Conservation (phyloP, 2,113 vertebrate species). For the Panurus biarmicus region DNA sequence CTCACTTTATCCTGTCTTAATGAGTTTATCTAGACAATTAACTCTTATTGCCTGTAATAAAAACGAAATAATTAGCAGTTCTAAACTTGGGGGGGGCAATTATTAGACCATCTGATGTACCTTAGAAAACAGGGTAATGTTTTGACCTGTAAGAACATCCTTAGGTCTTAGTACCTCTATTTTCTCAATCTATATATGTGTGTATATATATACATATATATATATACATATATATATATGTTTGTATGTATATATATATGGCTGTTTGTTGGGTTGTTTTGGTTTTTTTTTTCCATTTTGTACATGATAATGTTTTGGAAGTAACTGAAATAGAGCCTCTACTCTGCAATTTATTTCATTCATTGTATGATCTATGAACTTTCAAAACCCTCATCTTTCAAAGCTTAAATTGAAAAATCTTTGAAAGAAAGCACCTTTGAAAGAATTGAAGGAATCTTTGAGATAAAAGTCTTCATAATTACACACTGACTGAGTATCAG, state of each 20-base stretch:
- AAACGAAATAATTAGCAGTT: neutral
- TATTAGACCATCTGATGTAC: neutral
- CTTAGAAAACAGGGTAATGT: neutral
- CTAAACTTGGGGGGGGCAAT: accelerated
- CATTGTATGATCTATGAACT: neutral
- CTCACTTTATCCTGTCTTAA: neutral
- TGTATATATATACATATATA: too few relatives aligned
- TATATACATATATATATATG: too few relatives aligned
- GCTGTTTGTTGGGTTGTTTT: neutral
- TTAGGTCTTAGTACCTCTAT: neutral
- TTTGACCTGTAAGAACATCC: neutral
- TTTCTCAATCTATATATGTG: neutral
- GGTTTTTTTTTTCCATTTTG: neutral
- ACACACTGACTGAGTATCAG: neutral
- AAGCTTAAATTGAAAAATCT: neutral
- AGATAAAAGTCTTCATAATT: neutral
- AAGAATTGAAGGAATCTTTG: neutral
- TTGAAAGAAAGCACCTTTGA: neutral
- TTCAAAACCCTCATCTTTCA: neutral
- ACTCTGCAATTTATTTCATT: neutral
- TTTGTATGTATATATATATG: too few relatives aligned
- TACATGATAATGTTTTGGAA: neutral
- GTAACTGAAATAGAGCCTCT: neutral
- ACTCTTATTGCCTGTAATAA: neutral
- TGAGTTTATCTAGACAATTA: neutral